phyloP scores from a whole-genome alignment of 2,888 invertebrate species.

The Pachliopta kotzebuea region DNA sequence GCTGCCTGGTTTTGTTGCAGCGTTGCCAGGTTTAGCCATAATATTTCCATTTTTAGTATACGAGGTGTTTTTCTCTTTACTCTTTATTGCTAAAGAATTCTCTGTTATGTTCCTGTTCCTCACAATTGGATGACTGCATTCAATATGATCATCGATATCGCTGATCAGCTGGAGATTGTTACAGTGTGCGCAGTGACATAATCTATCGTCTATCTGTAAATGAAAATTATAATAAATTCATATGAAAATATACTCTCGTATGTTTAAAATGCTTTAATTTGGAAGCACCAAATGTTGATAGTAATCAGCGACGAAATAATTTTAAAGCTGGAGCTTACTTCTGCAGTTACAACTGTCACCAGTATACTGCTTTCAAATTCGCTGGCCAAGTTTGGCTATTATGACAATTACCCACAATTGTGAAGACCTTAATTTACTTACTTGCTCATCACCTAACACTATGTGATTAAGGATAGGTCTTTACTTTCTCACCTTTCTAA shows the following conservation, averaged over 20 bases:
- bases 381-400: too few relatives aligned
- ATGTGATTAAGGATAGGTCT: background rate
- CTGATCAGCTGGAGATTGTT: conserved; percentile 39
- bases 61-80: background rate
- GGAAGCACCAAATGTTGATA: too few relatives aligned
- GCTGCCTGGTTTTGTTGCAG: background rate
- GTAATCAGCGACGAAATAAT: too few relatives aligned
- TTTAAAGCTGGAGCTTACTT: too few relatives aligned
- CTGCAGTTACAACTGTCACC: too few relatives aligned
- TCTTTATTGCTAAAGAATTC: background rate
- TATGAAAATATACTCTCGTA: too few relatives aligned
- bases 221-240: background rate
- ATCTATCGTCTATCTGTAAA: conserved; percentile 42
- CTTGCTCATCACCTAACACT: background rate
- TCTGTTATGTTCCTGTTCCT: conserved; percentile 15
- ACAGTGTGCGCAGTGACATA: conserved; percentile 49
- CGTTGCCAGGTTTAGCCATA: background rate
- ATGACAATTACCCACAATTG: too few relatives aligned
- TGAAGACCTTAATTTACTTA: too few relatives aligned
- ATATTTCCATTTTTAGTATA: background rate
- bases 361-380: too few relatives aligned
- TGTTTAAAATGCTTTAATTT: too few relatives aligned
- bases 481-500: conserved; percentile 39
- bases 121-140: conserved; percentile 27
- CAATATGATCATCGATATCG: conserved; percentile 38